Base-by-base conservation (phyloP, 1,140 invertebrate genomes). In the Coptotermes formosanus region DNA sequence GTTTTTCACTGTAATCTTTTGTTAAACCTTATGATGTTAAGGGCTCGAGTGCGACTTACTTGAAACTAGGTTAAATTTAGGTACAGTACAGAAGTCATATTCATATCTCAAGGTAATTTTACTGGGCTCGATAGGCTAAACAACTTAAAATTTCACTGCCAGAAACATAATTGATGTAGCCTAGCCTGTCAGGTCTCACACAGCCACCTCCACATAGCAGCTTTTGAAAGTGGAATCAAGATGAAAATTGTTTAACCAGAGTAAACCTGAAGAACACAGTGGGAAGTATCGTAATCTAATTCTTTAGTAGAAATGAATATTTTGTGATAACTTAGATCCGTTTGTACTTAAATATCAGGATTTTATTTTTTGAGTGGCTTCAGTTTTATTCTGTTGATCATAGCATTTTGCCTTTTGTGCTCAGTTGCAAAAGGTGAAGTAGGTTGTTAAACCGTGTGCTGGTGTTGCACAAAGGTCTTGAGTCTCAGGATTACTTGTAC, bases 141-240 rank as follows among this genome's bases (percentile, higher is more conserved):
- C 25, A 64, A 75, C 64, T 75, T 75, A 75, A 75, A 75, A 75
- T n/a, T 75, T 75, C 64, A 75, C 64, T 75, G 64, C 64, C 64
- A 75, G 64, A 75, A 75, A 75, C n/a, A 7, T 64, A 30, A 75
- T 75, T 30, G 64, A 75, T 75, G n/a, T 75, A 30, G 64, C 64
- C 19, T 75, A 30, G 64, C 64, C 64, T 75, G n/a, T 75, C 64
- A 11, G 64, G 64, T 75, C 64, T 75, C 64, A 75, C n/a, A n/a
- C 21, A 75, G 64, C 64, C 64, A 75, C 64, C 64, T n/a, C n/a
- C 7, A 75, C n/a, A 30, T n/a, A 8, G n/a, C 25, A 75, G 64
- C 64, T 75, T 75, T 25, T 75, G 64, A 75, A n/a, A 59, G 21
- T 19, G 21, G 14, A 14, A 59, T 59, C 21, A 23, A 59, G 21